Evolutionary conservation across 2,113 vertebrate species (phyloP).

Genomic region (Lasiurus cinereus): DNA sequence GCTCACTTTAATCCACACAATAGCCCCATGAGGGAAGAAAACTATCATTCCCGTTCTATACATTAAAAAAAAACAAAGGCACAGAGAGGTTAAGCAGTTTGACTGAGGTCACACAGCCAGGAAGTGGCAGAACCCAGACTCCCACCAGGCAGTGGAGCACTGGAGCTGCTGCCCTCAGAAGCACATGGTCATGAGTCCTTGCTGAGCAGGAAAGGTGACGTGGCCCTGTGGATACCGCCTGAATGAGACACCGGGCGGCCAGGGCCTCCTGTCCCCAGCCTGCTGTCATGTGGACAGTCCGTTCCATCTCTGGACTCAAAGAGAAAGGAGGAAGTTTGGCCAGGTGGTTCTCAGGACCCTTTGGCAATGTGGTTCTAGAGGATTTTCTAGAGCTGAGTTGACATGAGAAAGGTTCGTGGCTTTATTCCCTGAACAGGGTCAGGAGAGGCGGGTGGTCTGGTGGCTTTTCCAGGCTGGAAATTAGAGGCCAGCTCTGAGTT

Average conservation of each 20-base stretch:
- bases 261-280: neutral
- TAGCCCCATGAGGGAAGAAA: neutral
- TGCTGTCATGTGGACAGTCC: neutral
- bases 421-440: no score
- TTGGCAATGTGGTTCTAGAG: neutral
- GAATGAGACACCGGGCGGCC: neutral
- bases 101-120: neutral
- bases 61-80: neutral
- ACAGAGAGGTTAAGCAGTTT: neutral
- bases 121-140: slow-evolving; percentile 1
- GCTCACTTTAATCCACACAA: neutral
- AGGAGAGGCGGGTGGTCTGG: neutral
- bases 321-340: neutral
- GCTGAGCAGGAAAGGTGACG: neutral
- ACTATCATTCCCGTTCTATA: neutral
- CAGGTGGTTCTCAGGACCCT: neutral
- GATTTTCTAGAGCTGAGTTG: neutral
- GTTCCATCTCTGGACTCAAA: neutral
- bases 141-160: no score
- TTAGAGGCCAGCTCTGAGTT: neutral
- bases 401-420: neutral
- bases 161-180: neutral
- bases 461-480: neutral
- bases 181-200: neutral
- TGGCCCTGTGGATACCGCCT: fast-evolving